Evolutionary conservation across 1,140 invertebrate genomes (phyloP).

Genomic region (Cotesia vestalis): DNA sequence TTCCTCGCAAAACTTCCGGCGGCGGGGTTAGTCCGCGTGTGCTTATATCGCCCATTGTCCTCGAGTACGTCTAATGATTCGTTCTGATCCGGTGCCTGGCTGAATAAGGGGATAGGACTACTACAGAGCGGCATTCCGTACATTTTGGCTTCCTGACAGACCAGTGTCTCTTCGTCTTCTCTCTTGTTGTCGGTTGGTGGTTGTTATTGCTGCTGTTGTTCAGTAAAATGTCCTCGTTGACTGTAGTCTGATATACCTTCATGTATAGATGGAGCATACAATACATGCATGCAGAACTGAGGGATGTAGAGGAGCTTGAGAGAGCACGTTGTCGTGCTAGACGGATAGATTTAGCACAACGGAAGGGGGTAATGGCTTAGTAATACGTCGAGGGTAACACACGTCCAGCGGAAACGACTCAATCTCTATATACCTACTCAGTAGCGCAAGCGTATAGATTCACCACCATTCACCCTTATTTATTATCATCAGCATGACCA

Average conservation of each 20-base stretch:
- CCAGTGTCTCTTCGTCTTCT: conserved; percentile 1
- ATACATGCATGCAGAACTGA: too few relatives aligned
- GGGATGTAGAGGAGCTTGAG: too few relatives aligned
- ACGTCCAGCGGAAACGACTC: conserved; percentile 55
- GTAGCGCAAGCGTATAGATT: conserved; percentile 29
- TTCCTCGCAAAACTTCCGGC: conserved; percentile 57
- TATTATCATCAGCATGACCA: conserved; percentile 57
- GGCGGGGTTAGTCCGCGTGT: conserved; percentile 44
- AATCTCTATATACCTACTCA: conserved; percentile 42
- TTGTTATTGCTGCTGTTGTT: background rate
- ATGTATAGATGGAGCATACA: too few relatives aligned
- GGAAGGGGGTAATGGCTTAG: conserved; percentile 50
- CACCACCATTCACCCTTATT: conserved; percentile 49
- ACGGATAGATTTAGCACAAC: conserved; percentile 19
- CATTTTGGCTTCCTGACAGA: conserved; percentile 38
- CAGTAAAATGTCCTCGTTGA: background rate
- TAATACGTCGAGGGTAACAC: conserved; percentile 54
- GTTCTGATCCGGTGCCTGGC: conserved; percentile 52
- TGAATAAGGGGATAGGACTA: conserved; percentile 15
- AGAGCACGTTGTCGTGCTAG: too few relatives aligned
- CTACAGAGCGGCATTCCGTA: conserved; percentile 16
- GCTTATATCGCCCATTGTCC: conserved; percentile 43
- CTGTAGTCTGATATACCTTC: background rate
- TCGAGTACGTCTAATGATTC: conserved; percentile 54
- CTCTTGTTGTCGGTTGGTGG: conserved; percentile 31